Percentiles rank a stretch among this genome's conserved stretches.
Conservation (phyloP, 2,797 vertebrate genomes). For the Eulemur mongoz region DNA sequence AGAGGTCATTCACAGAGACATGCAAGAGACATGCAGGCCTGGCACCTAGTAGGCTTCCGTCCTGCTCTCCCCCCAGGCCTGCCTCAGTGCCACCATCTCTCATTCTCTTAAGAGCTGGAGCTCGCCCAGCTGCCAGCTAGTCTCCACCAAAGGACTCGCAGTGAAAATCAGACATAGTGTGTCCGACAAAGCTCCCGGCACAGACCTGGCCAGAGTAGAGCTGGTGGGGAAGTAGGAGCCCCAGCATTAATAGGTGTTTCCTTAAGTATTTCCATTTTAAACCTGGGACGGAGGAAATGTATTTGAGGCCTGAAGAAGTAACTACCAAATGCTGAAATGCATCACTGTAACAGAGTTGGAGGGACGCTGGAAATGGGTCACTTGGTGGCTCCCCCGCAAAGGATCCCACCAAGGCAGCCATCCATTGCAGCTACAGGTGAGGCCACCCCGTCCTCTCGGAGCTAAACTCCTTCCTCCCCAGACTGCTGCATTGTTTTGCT, state of each 20-base stretch:
- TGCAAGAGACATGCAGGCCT: background rate
- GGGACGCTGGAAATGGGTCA: background rate
- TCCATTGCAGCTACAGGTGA: background rate
- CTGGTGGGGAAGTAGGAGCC: background rate
- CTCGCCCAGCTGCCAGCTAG: background rate
- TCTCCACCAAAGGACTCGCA: background rate
- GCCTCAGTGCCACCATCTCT: background rate
- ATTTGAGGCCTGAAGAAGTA: background rate
- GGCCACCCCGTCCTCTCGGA: background rate
- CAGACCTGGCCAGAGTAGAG: background rate
- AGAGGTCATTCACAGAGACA: background rate
- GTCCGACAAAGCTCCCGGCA: background rate
- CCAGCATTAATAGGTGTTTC: background rate
- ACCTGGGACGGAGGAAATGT: accelerated
- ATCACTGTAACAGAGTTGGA: background rate
- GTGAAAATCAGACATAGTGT: background rate
- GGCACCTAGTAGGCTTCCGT: background rate
- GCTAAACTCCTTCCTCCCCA: background rate
- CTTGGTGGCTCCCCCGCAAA: background rate
- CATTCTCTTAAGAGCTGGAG: background rate
- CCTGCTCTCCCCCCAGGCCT: background rate
- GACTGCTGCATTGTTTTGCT: background rate
- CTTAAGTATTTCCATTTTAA: background rate
- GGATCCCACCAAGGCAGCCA: too few relatives aligned
- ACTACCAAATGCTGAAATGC: background rate